Evolutionary conservation across 2,888 invertebrate species (phyloP).

Genomic region (Maniola hyperantus): DNA sequence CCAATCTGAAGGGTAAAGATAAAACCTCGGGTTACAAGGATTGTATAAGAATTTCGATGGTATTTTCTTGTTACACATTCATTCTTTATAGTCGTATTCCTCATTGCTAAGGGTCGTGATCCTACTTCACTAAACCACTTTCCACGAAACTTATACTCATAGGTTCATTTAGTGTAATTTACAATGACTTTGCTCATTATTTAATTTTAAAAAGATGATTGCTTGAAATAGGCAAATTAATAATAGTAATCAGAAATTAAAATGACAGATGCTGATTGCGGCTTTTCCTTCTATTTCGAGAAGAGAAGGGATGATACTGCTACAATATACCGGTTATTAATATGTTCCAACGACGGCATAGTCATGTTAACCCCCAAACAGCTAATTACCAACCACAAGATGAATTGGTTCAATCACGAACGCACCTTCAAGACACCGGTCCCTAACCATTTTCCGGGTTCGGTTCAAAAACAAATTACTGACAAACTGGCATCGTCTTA

Average conservation of each 20-base stretch:
- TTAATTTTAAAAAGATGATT: too few species aligned
- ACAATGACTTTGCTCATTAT: too few species aligned
- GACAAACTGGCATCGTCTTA: slow-evolving; percentile 49
- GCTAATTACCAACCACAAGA: slow-evolving; percentile 71
- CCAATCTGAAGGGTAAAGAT: slow-evolving; percentile 1
- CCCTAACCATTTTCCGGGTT: slow-evolving; percentile 45
- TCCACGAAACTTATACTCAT: too few species aligned
- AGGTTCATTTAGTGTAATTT: too few species aligned
- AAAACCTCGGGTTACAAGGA: neutral
- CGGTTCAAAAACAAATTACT: slow-evolving; percentile 49
- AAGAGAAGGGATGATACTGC: neutral
- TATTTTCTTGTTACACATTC: neutral
- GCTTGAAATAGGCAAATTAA: too few species aligned
- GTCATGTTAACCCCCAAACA: slow-evolving; percentile 42
- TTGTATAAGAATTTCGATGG: neutral
- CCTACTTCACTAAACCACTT: too few species aligned
- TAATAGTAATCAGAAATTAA: neutral
- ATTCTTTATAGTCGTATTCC: too few species aligned
- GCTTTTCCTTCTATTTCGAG: too few species aligned
- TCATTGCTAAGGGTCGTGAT: too few species aligned
- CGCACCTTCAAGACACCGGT: slow-evolving; percentile 49
- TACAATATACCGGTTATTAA: neutral
- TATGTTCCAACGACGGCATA: neutral
- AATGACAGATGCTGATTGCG: too few species aligned
- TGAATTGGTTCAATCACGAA: slow-evolving; percentile 76